Percentiles rank a stretch among this genome's conserved stretches.
Evolutionary conservation across 2,113 vertebrate species (phyloP).

Genomic region (Pycnonotus jocosus): DNA sequence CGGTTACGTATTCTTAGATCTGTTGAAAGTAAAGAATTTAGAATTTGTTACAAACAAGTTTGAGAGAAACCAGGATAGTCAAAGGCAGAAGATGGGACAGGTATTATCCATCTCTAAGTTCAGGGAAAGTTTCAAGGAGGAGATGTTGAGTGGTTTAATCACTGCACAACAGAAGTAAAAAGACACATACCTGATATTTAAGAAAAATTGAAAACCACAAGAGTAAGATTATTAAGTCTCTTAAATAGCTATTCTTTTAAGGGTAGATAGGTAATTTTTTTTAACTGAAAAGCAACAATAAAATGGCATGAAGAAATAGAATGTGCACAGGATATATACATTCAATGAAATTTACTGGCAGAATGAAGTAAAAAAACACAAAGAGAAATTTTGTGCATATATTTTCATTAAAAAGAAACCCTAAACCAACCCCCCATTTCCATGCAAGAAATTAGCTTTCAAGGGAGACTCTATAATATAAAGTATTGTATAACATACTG

Average conservation of each 20-base stretch:
- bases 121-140: neutral
- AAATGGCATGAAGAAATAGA: neutral
- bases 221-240: neutral
- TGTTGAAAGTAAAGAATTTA: slow-evolving; percentile 23
- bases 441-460: neutral
- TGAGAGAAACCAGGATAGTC: neutral
- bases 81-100: neutral
- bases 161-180: neutral
- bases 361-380: neutral
- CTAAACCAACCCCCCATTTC: neutral
- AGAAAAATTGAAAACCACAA: neutral
- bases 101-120: neutral
- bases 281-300: neutral
- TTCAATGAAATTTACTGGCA: neutral
- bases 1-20: slow-evolving; percentile 75
- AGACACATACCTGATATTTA: neutral
- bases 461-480: slow-evolving; percentile 29
- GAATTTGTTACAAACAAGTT: neutral
- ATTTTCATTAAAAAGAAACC: neutral
- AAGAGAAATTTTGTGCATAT: neutral
- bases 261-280: rapidly evolving
- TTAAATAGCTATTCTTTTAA: neutral
- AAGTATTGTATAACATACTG: slow-evolving; percentile 69
- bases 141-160: neutral
- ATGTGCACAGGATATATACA: neutral